These are phyloP conservation scores for Anaspis maculata DNA, from an alignment of 2,888 invertebrate genomes.

Conservation along the genomic window DNA sequence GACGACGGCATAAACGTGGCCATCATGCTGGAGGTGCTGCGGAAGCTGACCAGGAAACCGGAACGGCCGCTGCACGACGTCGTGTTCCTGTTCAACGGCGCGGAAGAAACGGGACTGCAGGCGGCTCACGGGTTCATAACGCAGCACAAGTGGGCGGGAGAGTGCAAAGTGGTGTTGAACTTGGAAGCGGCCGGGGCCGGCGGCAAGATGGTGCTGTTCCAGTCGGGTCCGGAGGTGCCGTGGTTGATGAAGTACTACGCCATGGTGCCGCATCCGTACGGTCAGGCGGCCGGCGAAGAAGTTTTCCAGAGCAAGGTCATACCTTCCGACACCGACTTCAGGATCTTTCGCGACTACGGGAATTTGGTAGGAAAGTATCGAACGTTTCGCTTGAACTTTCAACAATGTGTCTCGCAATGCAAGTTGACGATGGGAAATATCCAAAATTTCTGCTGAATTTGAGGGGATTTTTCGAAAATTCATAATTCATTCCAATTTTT, in stretches of 20 bases:
- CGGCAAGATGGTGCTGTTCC: conserved; percentile 84
- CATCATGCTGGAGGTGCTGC: conserved; percentile 58
- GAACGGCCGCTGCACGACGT: conserved; percentile 48
- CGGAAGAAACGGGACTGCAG: conserved; percentile 59
- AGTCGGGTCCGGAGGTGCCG: conserved; percentile 68
- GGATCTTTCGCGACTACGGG: conserved; percentile 69
- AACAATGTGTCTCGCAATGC: too few species aligned
- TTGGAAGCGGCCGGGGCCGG: conserved; percentile 90
- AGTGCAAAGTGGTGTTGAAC: conserved; percentile 74
- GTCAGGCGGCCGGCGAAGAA: conserved; percentile 51
- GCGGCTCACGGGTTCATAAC: conserved; percentile 60
- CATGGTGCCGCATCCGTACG: conserved; percentile 52
- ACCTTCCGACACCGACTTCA: conserved; percentile 75
- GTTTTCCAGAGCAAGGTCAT: conserved; percentile 59
- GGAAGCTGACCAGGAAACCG: conserved; percentile 45
- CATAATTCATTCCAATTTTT: too few species aligned
- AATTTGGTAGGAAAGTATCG: conserved; percentile 56
- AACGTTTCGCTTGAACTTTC: too few species aligned
- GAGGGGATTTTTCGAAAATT: too few species aligned
- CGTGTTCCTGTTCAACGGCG: conserved; percentile 66
- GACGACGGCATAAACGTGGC: conserved; percentile 78
- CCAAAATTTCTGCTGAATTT: too few species aligned
- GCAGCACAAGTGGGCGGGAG: conserved; percentile 71
- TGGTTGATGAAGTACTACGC: conserved; percentile 52
- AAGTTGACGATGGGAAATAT: too few species aligned